Evolutionary conservation across 2,113 vertebrate genomes (phyloP), one percentile per base, ranked within the genome.

Genomic region (Myanophis thanlyinensis): DNA sequence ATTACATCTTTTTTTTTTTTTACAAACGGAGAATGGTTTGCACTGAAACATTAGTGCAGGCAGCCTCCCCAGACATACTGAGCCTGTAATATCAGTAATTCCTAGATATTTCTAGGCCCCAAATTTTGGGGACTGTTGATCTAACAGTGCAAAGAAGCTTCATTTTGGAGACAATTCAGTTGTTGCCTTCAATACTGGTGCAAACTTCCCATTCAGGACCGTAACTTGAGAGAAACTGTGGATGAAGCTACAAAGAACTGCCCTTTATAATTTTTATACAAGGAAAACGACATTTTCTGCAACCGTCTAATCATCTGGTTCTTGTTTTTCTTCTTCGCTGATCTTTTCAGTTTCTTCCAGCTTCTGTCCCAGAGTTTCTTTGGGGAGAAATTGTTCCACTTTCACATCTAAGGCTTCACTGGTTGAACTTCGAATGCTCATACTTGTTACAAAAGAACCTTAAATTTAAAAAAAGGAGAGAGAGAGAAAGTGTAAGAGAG

Each of bases 401-500:
- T 97, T 97, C 92, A 99, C 95, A 23, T 96, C 96, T 91, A 99
- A 93, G 1, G 97, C 98, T 94, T 99, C 99, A 30, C 99, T 99
- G 87, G 98, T 98, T 1, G 97, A 96, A 96, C 98, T 98, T 51
- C 96, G 92, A 40, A 99, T 91, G 59, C 99, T 97, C 59, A 98
- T 94, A 25, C 95, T 97, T 88, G 97, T 94, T 3, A 99, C 98
- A 92, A 99, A 97, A 0, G 98, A 97, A 56, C 98, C 99, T 99
- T 56, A 49, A 62, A 89, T 4, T 1, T 23, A 94, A 94, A 94
- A 95, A 52, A 92, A 94, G 91, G 56, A 51, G 54, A 94, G 93
- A 62, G 11, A 62, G 27, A n/a, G 9, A 12, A 4, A 4, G 23
- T 0, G 25, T 0, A 5, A 20, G 56, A 35, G 27, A 3, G 18